phyloP scores from a whole-genome alignment of 1,140 invertebrate species.

The Dendroctonus valens region DNA sequence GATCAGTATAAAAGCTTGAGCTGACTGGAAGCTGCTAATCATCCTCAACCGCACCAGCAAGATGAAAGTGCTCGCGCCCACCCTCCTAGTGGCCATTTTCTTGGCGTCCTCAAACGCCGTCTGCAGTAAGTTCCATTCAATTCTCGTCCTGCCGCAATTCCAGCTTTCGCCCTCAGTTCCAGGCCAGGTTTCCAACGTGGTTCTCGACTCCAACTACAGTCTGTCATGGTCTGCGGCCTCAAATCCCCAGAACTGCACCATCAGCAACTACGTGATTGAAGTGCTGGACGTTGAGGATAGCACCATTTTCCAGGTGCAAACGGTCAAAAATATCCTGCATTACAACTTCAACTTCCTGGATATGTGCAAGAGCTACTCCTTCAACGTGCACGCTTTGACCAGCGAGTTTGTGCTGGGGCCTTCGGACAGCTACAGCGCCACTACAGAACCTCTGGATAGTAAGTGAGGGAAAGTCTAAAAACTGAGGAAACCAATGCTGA shows the following conservation, averaged over 20 bases:
- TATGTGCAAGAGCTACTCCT: constrained; percentile 20
- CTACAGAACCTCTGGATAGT: background rate
- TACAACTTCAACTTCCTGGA: constrained; percentile 7
- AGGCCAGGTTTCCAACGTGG: constrained; percentile 8
- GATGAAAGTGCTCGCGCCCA: background rate
- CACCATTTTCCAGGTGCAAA: constrained; percentile 2
- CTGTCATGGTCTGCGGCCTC: background rate
- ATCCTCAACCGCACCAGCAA: background rate
- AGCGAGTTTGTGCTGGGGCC: constrained; percentile 9
- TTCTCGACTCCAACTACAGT: background rate
- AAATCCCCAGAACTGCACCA: constrained; percentile 13
- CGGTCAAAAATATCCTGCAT: background rate
- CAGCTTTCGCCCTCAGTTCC: constrained; percentile 4
- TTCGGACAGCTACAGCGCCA: background rate
- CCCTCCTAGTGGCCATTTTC: background rate
- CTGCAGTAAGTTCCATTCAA: background rate
- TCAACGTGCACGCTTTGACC: constrained; percentile 14
- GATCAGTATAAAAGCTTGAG: background rate
- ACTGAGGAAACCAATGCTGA: background rate
- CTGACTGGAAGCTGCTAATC: background rate
- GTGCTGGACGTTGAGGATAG: constrained; percentile 4
- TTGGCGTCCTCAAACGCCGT: background rate
- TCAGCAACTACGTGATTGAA: constrained; percentile 1
- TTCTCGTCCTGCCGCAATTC: background rate
- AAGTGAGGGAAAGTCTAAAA: background rate